Evolutionary conservation across 1,140 invertebrate species (phyloP).

Genomic region (Aphelenchoides fujianensis): DNA sequence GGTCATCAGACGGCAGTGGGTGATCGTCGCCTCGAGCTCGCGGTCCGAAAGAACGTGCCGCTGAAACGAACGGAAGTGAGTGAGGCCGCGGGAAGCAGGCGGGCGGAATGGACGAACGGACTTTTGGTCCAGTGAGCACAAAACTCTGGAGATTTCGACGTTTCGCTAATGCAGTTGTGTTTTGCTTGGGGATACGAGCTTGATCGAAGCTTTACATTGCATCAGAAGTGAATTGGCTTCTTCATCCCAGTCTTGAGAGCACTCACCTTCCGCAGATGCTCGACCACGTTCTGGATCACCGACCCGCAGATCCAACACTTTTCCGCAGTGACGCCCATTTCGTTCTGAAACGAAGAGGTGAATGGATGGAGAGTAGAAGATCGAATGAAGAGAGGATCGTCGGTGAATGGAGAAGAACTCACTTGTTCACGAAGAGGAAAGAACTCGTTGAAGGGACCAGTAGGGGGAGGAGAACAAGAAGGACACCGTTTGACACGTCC

Average conservation of each 20-base stretch:
- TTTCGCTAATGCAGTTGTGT: slow-evolving; percentile 6
- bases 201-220: background rate
- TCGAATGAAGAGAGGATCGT: background rate
- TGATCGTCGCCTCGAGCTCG: too few species aligned
- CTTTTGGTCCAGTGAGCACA: background rate
- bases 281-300: background rate
- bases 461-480: too few species aligned
- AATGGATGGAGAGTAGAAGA: background rate
- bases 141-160: background rate
- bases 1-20: too few species aligned
- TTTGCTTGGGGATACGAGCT: background rate
- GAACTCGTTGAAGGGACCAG: too few species aligned
- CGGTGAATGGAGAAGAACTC: too few species aligned
- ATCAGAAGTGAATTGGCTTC: background rate
- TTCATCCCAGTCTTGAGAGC: background rate
- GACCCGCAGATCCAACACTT: background rate
- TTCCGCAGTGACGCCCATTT: background rate
- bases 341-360: too few species aligned
- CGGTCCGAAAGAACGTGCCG: background rate
- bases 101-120: background rate
- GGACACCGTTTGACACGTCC: too few species aligned
- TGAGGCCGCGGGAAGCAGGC: too few species aligned
- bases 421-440: too few species aligned
- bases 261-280: slow-evolving; percentile 5
- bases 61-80: too few species aligned